Evolutionary conservation across 2,797 vertebrate species (phyloP).

Genomic region (Catharus ustulatus): DNA sequence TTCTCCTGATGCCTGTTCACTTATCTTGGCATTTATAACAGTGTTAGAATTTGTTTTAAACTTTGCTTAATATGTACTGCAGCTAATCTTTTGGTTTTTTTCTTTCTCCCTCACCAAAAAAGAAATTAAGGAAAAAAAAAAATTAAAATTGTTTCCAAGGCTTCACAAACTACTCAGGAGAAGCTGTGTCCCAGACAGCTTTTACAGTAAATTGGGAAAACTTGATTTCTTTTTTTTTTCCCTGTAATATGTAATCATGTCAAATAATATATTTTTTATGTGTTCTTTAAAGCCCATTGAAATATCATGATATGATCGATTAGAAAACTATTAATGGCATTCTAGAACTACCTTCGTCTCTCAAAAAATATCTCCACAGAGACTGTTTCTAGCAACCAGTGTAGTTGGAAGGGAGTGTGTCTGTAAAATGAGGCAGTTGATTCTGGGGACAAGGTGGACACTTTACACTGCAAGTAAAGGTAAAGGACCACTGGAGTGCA

Average conservation of each 20-base stretch:
- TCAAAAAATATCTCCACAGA: neutral
- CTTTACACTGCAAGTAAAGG: neutral
- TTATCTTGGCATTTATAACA: constrained; percentile 39
- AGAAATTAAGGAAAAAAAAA: neutral
- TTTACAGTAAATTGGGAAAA: neutral
- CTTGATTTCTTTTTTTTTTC: neutral
- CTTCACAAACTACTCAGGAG: neutral
- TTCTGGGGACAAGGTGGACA: neutral
- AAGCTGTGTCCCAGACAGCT: neutral
- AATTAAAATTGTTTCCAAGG: neutral
- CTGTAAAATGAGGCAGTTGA: neutral
- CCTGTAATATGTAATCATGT: neutral
- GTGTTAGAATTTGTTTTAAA: constrained; percentile 5
- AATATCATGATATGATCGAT: neutral
- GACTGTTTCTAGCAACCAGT: neutral
- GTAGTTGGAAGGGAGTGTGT: neutral
- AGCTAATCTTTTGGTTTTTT: neutral
- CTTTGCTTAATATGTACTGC: neutral
- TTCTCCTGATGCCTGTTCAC: constrained; percentile 2
- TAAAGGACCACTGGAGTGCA: neutral
- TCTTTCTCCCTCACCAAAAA: neutral
- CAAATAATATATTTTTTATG: neutral
- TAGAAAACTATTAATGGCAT: neutral
- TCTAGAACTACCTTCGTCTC: neutral
- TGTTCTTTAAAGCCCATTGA: neutral